phyloP scores from a whole-genome alignment of 2,797 vertebrate genomes.

The Cacajao melanocephalus region DNA sequence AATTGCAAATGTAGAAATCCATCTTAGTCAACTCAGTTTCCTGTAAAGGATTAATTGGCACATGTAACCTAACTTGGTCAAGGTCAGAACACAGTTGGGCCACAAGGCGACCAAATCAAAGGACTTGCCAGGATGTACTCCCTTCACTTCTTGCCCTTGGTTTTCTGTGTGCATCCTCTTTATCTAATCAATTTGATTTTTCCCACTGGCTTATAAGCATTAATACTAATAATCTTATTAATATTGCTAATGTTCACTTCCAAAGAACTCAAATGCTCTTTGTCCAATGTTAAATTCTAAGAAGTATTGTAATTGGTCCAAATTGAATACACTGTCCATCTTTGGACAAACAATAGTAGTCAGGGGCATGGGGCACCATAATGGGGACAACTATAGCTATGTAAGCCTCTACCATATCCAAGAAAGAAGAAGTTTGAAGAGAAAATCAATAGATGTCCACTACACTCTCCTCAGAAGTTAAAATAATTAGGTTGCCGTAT shows the following conservation, averaged over 20 bases:
- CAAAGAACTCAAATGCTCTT: background rate
- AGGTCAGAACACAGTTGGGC: background rate
- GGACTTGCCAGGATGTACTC: background rate
- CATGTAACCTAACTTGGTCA: background rate
- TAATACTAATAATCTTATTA: background rate
- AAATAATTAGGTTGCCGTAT: background rate
- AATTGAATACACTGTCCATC: background rate
- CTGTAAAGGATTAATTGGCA: background rate
- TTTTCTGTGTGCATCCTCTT: background rate
- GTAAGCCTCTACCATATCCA: background rate
- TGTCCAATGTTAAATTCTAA: background rate
- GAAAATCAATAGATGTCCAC: background rate
- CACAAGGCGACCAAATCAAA: background rate
- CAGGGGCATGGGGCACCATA: background rate
- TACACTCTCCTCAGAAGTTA: background rate
- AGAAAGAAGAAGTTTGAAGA: background rate
- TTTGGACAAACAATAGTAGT: background rate
- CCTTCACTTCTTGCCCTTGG: background rate
- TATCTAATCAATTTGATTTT: background rate
- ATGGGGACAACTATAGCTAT: background rate
- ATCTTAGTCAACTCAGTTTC: background rate
- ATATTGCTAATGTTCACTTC: background rate
- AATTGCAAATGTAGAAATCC: background rate
- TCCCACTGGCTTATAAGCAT: background rate
- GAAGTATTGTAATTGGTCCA: background rate